Conservation (phyloP, 2,113 vertebrate species). For the Percina caprodes region DNA sequence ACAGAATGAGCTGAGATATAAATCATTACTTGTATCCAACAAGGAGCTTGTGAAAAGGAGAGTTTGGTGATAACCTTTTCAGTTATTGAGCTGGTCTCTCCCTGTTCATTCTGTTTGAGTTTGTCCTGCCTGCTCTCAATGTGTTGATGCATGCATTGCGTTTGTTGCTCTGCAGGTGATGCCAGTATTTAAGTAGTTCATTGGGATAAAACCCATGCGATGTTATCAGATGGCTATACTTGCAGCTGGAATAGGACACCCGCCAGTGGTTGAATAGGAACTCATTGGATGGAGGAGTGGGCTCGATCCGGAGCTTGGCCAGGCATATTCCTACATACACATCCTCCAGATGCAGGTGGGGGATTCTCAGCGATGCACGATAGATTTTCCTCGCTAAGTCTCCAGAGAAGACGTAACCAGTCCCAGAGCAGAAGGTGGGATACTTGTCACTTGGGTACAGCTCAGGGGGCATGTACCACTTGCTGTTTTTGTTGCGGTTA, state of each 20-base stretch:
- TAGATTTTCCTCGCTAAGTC: constrained; percentile 94
- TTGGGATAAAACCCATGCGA: constrained; percentile 96
- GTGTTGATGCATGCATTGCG: constrained; percentile 90
- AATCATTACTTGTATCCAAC: neutral
- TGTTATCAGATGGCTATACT: constrained; percentile 97
- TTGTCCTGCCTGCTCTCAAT: constrained; percentile 85
- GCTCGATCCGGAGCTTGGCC: constrained; percentile 91
- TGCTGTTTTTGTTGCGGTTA: constrained; percentile 94
- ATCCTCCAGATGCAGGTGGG: constrained; percentile 93
- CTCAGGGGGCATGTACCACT: constrained; percentile 97
- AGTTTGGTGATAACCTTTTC: neutral
- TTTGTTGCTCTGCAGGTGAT: constrained; percentile 95
- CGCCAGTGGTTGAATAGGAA: constrained; percentile 98
- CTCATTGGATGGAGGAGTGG: constrained; percentile 91
- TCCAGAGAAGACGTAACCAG: constrained; percentile 96
- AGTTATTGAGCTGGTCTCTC: constrained; percentile 32
- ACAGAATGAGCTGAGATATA: neutral
- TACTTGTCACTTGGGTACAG: constrained; percentile 92
- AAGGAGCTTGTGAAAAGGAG: neutral
- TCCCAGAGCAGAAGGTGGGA: constrained; percentile 97
- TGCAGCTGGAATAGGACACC: constrained; percentile 97
- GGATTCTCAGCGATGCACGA: constrained; percentile 88
- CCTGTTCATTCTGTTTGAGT: constrained; percentile 84
- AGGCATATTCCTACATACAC: constrained; percentile 96
- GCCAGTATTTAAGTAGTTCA: constrained; percentile 96